These are phyloP conservation scores for Microplitis deprimator DNA, from an alignment of 2,888 invertebrate species.

Conservation along the genomic window DNA sequence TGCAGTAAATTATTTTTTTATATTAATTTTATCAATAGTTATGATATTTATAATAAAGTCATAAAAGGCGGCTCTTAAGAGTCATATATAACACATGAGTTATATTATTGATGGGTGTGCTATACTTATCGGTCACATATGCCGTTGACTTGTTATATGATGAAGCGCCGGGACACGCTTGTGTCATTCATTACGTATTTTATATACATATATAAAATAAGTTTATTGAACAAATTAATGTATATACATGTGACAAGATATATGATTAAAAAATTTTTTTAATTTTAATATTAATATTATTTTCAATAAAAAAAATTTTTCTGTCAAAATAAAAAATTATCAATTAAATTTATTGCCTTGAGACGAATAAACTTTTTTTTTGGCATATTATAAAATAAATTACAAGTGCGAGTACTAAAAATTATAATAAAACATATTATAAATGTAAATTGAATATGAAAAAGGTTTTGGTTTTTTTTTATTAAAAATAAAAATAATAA, in stretches of 20 bases:
- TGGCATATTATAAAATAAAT: background rate
- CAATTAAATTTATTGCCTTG: background rate
- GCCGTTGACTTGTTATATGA: background rate
- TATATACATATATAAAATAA: background rate
- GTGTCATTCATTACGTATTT: background rate
- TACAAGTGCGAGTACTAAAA: conserved; percentile 7
- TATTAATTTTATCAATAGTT: background rate
- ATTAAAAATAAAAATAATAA: conserved; percentile 17
- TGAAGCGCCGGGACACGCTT: background rate
- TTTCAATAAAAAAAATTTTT: background rate
- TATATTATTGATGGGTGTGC: background rate
- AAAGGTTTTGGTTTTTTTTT: background rate
- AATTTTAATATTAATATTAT: background rate
- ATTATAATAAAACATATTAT: conserved; percentile 19
- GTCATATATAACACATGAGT: background rate
- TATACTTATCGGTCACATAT: background rate
- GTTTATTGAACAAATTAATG: background rate
- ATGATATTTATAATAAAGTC: background rate
- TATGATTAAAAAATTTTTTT: background rate
- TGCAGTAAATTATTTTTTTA: background rate
- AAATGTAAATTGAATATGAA: conserved; percentile 16
- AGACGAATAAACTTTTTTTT: background rate
- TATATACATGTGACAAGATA: background rate
- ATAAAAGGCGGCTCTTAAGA: background rate
- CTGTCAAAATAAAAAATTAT: background rate